phyloP scores from a whole-genome alignment of 2,888 invertebrate species.

The Sphecodes monilicornis region DNA sequence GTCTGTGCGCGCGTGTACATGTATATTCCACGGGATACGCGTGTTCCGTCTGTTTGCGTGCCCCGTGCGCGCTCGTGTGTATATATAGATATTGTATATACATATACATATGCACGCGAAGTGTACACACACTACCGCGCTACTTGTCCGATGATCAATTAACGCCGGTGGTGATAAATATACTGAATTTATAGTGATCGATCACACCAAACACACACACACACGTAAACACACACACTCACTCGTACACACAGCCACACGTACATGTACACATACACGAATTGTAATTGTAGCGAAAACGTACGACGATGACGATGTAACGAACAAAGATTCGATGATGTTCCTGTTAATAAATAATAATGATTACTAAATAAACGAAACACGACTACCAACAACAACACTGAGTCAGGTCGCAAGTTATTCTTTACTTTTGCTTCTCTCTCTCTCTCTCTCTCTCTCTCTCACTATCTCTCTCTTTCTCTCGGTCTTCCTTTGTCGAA shows the following conservation, averaged over 20 bases:
- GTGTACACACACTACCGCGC: slow-evolving; percentile 51
- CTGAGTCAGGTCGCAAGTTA: slow-evolving; percentile 76
- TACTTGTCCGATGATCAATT: slow-evolving; percentile 62
- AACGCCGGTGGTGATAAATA: slow-evolving; percentile 66
- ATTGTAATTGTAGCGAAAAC: slow-evolving; percentile 60
- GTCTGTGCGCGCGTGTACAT: not conserved
- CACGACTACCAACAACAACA: slow-evolving; percentile 71
- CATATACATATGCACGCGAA: not conserved
- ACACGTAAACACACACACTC: slow-evolving; percentile 13
- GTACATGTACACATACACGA: not conserved
- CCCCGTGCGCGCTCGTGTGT: not conserved
- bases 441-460: slow-evolving; percentile 31
- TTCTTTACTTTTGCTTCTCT: slow-evolving; percentile 45
- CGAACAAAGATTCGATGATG: slow-evolving; percentile 84
- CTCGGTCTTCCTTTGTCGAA: not conserved
- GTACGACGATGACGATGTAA: slow-evolving; percentile 70
- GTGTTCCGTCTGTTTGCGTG: not conserved
- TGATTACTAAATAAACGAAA: slow-evolving; percentile 76
- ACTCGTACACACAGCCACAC: not conserved
- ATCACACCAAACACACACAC: slow-evolving; percentile 47
- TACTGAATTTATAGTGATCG: slow-evolving; percentile 66
- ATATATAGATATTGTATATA: slow-evolving; percentile 5
- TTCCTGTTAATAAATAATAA: slow-evolving; percentile 83
- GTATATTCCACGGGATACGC: not conserved
- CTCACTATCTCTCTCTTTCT: not conserved